A percentile compares a stretch with the other conserved stretches of the same genome.
Evolutionary conservation across 2,113 vertebrate species (phyloP).

Genomic region (Nesoenas mayeri): DNA sequence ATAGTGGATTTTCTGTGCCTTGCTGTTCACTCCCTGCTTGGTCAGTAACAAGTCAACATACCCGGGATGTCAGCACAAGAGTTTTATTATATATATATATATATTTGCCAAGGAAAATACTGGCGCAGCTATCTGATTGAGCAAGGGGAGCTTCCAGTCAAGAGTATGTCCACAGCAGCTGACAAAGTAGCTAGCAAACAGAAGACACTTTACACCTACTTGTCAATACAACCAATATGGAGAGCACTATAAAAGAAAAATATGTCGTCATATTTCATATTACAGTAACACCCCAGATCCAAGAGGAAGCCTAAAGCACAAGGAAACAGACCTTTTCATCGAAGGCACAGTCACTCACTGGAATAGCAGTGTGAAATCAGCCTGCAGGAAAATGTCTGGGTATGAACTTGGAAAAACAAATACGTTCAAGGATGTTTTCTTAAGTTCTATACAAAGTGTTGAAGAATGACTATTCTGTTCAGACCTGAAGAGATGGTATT

Average conservation of each 20-base stretch:
- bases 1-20: slow-evolving; percentile 76
- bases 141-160: neutral
- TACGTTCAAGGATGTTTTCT: slow-evolving; percentile 42
- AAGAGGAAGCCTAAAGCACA: slow-evolving; percentile 30
- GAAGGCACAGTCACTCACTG: neutral
- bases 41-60: neutral
- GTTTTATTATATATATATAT: neutral
- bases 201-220: neutral
- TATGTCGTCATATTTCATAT: slow-evolving; percentile 9
- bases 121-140: slow-evolving; percentile 1
- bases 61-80: neutral
- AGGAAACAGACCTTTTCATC: neutral
- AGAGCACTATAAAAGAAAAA: neutral
- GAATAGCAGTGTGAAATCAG: slow-evolving; percentile 10
- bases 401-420: neutral
- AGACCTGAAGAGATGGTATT: neutral
- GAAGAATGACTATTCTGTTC: slow-evolving; percentile 23
- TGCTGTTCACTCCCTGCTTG: neutral
- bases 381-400: neutral
- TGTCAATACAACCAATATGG: neutral
- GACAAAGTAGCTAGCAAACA: neutral
- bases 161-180: neutral
- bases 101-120: slow-evolving; percentile 6
- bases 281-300: slow-evolving; percentile 8
- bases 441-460: neutral